A percentile compares a stretch with the other conserved stretches of the same genome.
These are phyloP conservation scores for Aptenodytes forsteri DNA, from an alignment of 2,113 vertebrate genomes.

Conservation along the genomic window DNA sequence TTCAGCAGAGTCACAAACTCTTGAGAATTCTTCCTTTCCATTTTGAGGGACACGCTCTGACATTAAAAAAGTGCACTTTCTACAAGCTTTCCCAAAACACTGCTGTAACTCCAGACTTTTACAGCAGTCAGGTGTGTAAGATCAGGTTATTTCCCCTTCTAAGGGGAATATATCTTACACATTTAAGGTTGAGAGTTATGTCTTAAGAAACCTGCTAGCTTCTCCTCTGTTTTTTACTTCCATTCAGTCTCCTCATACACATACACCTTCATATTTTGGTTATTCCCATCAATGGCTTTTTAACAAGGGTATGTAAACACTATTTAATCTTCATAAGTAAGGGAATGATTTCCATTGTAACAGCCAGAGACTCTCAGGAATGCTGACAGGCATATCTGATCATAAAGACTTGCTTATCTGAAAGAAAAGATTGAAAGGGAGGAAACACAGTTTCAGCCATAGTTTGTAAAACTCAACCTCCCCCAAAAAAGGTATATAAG, in stretches of 20 bases:
- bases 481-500: neutral
- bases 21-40: neutral
- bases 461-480: neutral
- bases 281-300: neutral
- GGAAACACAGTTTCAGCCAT: neutral
- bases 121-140: neutral
- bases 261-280: neutral
- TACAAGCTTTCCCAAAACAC: neutral
- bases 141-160: neutral
- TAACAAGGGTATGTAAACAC: neutral
- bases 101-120: neutral
- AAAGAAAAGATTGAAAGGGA: neutral
- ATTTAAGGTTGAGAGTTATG: neutral
- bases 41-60: neutral
- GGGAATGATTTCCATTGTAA: neutral
- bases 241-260: neutral
- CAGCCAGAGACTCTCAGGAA: neutral
- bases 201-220: neutral
- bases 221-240: neutral
- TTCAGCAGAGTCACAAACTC: neutral
- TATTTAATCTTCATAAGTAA: neutral
- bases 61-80: neutral
- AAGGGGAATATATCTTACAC: neutral
- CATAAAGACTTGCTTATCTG: neutral
- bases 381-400: neutral